Base-by-base conservation (phyloP, 2,888 invertebrate species). In the Drosophila multiciliata region DNA sequence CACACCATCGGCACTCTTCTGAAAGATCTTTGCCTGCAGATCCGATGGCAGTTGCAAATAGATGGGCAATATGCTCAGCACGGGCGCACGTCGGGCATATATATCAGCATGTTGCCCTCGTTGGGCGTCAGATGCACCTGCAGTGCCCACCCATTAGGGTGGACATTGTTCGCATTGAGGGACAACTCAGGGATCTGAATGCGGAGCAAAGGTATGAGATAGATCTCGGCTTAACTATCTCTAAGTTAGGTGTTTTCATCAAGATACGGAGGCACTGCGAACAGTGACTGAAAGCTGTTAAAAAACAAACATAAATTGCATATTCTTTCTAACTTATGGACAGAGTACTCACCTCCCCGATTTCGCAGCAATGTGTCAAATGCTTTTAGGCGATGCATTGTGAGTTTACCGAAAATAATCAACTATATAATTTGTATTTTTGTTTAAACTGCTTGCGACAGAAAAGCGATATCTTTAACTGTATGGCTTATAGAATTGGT, bases 1-100 rank as follows among this genome's bases (percentile, higher is more conserved):
- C 71, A 99, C 95, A 0, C 99, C 99, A 36, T 98, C 98, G 5
- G 98, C 97, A 0, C 99, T 98, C 80, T 97, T 96, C 93, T 99
- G 99, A 92, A 99, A 99, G 81, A 99, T 99, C 94, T 99, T 99
- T 0, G 99, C 99, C 93, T 99, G 99, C 55, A 99, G 94, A 94
- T 99, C 99, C 0, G 98, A 98, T 0, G 99, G 99, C 58, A 99
- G 94, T 92, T 99, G 99, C 0, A 99, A 99, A 93, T 99, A 99
- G 84, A 99, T 99, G 0, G 99, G 99, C 32, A 99, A 94, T 73
- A 99, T 98, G 0, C 98, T 97, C 35, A 99, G 94, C 9, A 97
- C 96, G 0, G 99, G 99, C 0, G 98, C 98, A 88, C 97, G 68
- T 99, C 99, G 8, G 99, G 99, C 99, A 99, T 99, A 93, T 99